phyloP scores from a whole-genome alignment of 2,888 invertebrate genomes.

The Saturnia pavonia region DNA sequence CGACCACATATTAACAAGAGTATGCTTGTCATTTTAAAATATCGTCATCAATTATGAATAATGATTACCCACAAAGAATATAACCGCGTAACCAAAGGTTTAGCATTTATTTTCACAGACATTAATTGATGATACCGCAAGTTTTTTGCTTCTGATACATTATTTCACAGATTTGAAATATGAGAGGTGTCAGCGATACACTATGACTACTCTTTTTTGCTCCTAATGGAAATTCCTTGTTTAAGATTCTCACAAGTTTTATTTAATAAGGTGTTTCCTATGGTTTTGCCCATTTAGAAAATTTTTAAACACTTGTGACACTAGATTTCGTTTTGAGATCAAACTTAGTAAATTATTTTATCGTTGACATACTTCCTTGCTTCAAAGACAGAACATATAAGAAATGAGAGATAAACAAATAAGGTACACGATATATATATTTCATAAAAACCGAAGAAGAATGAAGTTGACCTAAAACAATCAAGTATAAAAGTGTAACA shows the following conservation, averaged over 20 bases:
- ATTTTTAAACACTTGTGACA: too few species aligned
- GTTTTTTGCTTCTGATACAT: conserved; percentile 6
- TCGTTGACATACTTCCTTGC: not conserved
- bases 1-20: not conserved
- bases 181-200: conserved; percentile 5
- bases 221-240: not conserved
- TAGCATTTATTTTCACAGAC: conserved; percentile 5
- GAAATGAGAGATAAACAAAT: too few species aligned
- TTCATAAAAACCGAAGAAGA: too few species aligned
- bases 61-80: not conserved
- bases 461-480: too few species aligned
- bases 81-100: not conserved
- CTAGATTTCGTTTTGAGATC: not conserved
- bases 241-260: not conserved
- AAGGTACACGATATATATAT: too few species aligned
- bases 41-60: not conserved
- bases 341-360: not conserved
- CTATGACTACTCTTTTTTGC: not conserved
- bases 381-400: not conserved
- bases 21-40: not conserved
- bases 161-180: conserved; percentile 5
- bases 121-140: conserved; percentile 4
- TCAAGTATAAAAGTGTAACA: too few species aligned
- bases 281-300: not conserved
- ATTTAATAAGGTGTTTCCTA: not conserved